Conservation (phyloP, 2,113 vertebrate species). For the Puffinus mauretanicus region DNA sequence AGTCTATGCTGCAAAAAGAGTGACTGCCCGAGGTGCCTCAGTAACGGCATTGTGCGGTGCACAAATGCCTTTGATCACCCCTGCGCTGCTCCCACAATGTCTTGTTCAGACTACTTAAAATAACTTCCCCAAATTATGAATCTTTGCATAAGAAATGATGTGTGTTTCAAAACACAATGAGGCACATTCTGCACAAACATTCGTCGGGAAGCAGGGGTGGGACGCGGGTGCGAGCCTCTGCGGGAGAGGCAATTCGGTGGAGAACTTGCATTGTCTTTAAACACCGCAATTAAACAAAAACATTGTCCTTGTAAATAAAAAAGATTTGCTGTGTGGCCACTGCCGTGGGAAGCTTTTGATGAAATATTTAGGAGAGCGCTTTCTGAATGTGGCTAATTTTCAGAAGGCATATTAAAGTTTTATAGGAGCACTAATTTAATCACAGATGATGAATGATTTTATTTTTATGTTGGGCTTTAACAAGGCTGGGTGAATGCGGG, state of each 20-base stretch:
- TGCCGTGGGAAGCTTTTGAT: slow-evolving; percentile 18
- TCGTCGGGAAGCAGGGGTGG: background rate
- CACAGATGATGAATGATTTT: background rate
- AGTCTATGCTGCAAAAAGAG: background rate
- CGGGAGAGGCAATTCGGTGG: background rate
- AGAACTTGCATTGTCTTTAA: background rate
- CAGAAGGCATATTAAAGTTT: slow-evolving; percentile 43
- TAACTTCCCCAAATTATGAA: background rate
- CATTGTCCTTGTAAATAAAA: background rate
- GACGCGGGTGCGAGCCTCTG: background rate
- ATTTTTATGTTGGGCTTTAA: background rate
- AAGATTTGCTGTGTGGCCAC: background rate
- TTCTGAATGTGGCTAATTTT: slow-evolving; percentile 19
- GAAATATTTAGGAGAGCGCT: slow-evolving; percentile 25
- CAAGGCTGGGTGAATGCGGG: background rate
- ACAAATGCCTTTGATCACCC: slow-evolving; percentile 28
- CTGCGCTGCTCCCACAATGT: background rate
- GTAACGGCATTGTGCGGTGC: background rate
- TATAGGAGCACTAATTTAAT: slow-evolving; percentile 46
- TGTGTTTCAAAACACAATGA: background rate
- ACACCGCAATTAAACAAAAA: background rate
- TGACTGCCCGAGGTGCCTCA: background rate
- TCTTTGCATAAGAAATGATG: background rate
- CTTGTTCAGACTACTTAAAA: slow-evolving; percentile 24
- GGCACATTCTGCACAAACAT: background rate